Evolutionary conservation across 2,797 vertebrate genomes (phyloP), one percentile per base, ranked within the genome.

Genomic region (Gymnopithys bicolor): DNA sequence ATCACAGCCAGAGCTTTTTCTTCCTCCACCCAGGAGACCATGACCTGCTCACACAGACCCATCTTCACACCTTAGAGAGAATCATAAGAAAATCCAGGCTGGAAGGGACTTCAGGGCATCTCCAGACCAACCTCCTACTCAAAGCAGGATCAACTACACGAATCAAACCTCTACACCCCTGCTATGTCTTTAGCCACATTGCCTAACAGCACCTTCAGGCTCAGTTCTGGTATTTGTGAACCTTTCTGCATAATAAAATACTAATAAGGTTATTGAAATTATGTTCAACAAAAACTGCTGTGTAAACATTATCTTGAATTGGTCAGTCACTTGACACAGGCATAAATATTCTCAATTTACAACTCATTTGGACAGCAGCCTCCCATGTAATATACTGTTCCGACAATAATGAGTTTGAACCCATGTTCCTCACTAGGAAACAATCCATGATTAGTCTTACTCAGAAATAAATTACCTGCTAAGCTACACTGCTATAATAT

Each of bases 381-480:
- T 93, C 35, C 76, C 51, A 62, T 35, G n/a, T 39, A 92, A 71
- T 60, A 80, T 19, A 76, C n/a, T 63, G n/a, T 48, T 89, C 64
- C 52, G 68, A 33, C 23, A 91, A n/a, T 55, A 95, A 70, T 62
- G 73, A 91, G 19, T 78, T 90, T 85, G 66, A 91, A 39, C 22
- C 15, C 23, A 1, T 63, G 51, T 81, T 87, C 83, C 67, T 89
- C 52, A 45, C 39, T 51, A 56, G 35, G 51, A 84, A 92, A 71
- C 66, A 88, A 52, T 60, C 35, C 18, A 37, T 74, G 49, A 87
- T 90, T 87, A 82, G 39, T 83, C 79, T 87, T 30, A n/a, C n/a
- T 83, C 39, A 51, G 69, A 92, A 96, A 89, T 62, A 77, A 89
- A 89, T 84, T 81, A 79, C 69, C 27, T 39, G 67, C 56, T 91